Base-by-base conservation (phyloP, 2,797 vertebrate genomes). In the Argya squamiceps region DNA sequence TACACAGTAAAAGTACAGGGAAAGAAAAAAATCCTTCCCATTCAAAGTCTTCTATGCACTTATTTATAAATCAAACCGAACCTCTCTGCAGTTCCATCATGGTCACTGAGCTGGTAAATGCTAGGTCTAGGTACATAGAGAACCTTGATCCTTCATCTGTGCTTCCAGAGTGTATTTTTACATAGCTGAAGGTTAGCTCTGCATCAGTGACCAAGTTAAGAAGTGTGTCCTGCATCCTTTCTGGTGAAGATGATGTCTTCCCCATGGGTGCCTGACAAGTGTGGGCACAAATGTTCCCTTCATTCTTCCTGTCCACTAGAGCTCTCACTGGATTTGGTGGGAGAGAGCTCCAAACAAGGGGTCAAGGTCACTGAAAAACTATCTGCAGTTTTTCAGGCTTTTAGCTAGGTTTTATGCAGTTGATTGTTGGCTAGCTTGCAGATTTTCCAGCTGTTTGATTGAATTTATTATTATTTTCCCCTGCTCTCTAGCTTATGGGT, bases 361-460 rank as follows among this genome's bases (percentile, higher is more conserved):
- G 14, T 6, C 5, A 73, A 87, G 43, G 50, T 71, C 36, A 32
- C 62, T 89, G 60, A 24, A 89, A 87, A 96, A n/a, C 39, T 81
- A 80, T 73, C 55, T 82, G 84, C 44, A 82, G 21, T 41, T 52
- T 78, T 44, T 2, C 26, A 86, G 80, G 70, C 29, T 90, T 93
- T 94, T 63, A 87, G 71, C n/a, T 58, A 84, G 70, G 13, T 89
- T 70, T 74, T 60, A 55, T 85, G 63, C 2, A 2, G 36, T 39
- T 83, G 60, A 60, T 30, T 84, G 15, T 84, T 93, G 64, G 20
- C 47, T 89, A 22, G 12, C 14, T 92, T 67, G 37, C 53, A 71
- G 74, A 80, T 93, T 91, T 95, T 94, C 68, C 93, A 93, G 78
- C 60, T 89, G 90, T 92, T 92, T 86, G 37, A 67, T 47, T 65